Evolutionary conservation across 2,888 invertebrate genomes (phyloP).

Genomic region (Lamellibrachia columna): DNA sequence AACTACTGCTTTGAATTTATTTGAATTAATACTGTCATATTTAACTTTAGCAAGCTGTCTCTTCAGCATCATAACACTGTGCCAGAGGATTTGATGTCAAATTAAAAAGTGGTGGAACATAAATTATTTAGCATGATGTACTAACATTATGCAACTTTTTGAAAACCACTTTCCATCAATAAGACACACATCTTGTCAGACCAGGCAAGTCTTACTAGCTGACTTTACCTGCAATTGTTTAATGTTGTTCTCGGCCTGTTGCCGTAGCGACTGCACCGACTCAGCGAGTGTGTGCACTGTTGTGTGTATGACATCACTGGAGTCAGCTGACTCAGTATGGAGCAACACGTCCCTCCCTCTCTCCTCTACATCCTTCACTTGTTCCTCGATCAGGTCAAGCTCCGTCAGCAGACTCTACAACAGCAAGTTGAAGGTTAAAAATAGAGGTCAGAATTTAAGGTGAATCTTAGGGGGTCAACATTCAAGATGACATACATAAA

Average conservation of each 20-base stretch:
- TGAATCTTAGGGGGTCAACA: background rate
- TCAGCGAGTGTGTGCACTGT: conserved; percentile 56
- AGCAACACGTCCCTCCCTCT: conserved; percentile 50
- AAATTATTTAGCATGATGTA: too few relatives aligned
- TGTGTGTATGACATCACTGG: conserved; percentile 53
- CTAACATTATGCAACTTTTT: background rate
- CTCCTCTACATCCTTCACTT: conserved; percentile 51
- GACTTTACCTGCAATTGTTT: conserved; percentile 53
- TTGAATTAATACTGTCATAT: too few relatives aligned
- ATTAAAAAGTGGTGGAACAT: too few relatives aligned
- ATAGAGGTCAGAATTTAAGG: background rate
- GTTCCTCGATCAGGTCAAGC: conserved; percentile 51
- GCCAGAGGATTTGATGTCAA: too few relatives aligned
- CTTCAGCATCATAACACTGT: too few relatives aligned
- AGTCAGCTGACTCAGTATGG: conserved; percentile 48
- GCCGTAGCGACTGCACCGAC: conserved; percentile 49
- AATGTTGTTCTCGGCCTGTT: conserved; percentile 51
- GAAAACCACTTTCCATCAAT: background rate
- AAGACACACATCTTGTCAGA: background rate
- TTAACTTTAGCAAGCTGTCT: background rate
- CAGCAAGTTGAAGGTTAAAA: background rate
- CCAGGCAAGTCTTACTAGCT: too few relatives aligned
- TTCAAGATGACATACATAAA: background rate
- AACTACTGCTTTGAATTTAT: background rate
- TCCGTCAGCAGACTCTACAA: conserved; percentile 52